A percentile compares a stretch with the other conserved stretches of the same genome.
These are phyloP conservation scores for Elysia crispata DNA, from an alignment of 2,888 invertebrate species.

Conservation along the genomic window DNA sequence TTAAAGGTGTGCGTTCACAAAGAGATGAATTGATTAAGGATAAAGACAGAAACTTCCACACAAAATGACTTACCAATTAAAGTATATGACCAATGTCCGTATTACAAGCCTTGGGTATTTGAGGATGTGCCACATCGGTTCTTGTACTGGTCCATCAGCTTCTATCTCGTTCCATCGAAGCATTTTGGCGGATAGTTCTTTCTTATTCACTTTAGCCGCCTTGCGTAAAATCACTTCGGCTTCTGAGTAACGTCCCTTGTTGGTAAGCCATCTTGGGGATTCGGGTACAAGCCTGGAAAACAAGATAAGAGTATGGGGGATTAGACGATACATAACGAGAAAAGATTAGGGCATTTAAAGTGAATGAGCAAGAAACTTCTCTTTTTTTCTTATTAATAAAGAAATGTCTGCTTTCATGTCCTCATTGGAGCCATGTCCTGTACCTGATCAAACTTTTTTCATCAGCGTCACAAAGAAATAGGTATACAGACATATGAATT, in stretches of 20 bases:
- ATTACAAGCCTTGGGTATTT: slow-evolving; percentile 29
- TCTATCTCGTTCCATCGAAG: neutral
- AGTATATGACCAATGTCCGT: slow-evolving; percentile 42
- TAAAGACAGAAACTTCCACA: no score
- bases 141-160: slow-evolving; percentile 18
- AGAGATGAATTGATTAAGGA: no score
- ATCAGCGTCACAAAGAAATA: no score
- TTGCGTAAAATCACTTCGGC: slow-evolving; percentile 56
- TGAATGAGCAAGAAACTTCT: no score
- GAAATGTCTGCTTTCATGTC: no score
- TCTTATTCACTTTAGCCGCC: slow-evolving; percentile 58
- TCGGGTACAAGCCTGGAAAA: slow-evolving; percentile 57
- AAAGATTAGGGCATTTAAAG: neutral
- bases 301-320: neutral
- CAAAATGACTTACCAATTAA: slow-evolving; percentile 41
- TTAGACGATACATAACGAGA: neutral
- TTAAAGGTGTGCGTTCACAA: no score
- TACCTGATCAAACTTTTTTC: no score
- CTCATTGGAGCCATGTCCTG: no score
- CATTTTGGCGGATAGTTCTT: slow-evolving; percentile 34
- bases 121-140: slow-evolving; percentile 43
- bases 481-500: no score
- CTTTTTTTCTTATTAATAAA: no score
- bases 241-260: slow-evolving; percentile 53
- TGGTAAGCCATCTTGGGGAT: slow-evolving; percentile 62